Evolutionary conservation across 2,888 invertebrate species (phyloP).

Genomic region (Lycocerus yunnanus): DNA sequence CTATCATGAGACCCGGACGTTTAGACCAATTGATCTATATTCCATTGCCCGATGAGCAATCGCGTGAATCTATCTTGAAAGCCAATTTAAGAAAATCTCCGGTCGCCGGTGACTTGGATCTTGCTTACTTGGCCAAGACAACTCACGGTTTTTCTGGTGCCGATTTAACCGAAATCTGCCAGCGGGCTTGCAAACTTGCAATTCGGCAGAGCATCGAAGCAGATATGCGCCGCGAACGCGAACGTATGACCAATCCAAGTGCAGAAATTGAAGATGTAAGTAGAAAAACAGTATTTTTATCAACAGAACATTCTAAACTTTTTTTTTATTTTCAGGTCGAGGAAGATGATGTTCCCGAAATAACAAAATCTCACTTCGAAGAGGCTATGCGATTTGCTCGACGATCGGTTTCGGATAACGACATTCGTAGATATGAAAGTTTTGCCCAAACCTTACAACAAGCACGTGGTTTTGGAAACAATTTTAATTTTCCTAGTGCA

Average conservation of each 20-base stretch:
- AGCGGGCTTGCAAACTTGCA: too few species aligned
- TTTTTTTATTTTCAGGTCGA: conserved; percentile 68
- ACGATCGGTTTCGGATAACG: conserved; percentile 98
- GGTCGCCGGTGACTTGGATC: conserved; percentile 92
- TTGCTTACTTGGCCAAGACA: conserved; percentile 84
- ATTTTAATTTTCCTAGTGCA: conserved; percentile 81
- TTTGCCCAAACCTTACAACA: conserved; percentile 99
- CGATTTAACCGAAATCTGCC: conserved; percentile 98
- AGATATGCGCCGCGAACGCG: conserved; percentile 89
- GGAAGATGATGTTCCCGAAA: conserved; percentile 98
- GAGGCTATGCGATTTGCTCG: conserved; percentile 99
- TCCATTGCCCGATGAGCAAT: conserved; percentile 98
- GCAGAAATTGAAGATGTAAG: conserved; percentile 82
- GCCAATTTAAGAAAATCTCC: conserved; percentile 97
- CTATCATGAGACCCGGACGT: conserved; percentile 97
- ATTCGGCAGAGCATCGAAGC: conserved; percentile 98
- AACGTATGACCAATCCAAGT: conserved; percentile 76
- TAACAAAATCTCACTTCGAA: conserved; percentile 96
- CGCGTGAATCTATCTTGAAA: conserved; percentile 93
- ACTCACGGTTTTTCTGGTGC: conserved; percentile 98
- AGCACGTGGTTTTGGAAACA: conserved; percentile 96
- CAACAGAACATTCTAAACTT: not conserved
- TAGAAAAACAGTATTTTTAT: conserved; percentile 37
- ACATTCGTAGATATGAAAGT: conserved; percentile 99
- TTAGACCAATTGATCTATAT: conserved; percentile 99